A percentile compares a stretch with the other conserved stretches of the same genome.
These are phyloP conservation scores for Panorpa germanica DNA, from an alignment of 2,888 invertebrate genomes.

Conservation along the genomic window DNA sequence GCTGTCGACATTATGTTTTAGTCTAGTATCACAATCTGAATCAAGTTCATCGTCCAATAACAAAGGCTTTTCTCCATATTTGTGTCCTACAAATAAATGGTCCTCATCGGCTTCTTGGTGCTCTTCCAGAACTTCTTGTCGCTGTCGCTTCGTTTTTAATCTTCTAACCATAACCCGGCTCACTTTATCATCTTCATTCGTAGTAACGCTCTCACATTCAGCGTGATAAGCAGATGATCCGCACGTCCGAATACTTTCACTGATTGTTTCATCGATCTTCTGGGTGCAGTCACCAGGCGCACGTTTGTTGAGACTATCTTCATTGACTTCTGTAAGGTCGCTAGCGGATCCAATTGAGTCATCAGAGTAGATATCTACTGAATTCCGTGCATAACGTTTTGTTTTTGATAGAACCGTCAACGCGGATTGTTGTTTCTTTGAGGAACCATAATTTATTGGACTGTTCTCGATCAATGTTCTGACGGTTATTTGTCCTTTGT, in stretches of 20 bases:
- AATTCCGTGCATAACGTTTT: no score
- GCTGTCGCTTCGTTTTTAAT: constrained; percentile 27
- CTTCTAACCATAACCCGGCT: constrained; percentile 29
- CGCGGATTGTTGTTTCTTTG: constrained; percentile 8
- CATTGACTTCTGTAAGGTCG: constrained; percentile 38
- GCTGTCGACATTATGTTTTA: constrained; percentile 14
- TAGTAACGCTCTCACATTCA: constrained; percentile 49
- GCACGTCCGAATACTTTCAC: constrained; percentile 43
- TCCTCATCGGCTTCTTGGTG: constrained; percentile 28
- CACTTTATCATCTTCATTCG: constrained; percentile 34
- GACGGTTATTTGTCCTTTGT: constrained; percentile 21
- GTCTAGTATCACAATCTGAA: constrained; percentile 29
- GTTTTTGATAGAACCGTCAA: constrained; percentile 12
- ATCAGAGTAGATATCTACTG: constrained; percentile 31
- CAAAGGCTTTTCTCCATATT: constrained; percentile 55
- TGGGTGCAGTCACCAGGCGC: constrained; percentile 19
- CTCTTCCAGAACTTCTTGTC: constrained; percentile 22
- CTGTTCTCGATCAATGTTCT: constrained; percentile 18
- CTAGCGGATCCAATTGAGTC: constrained; percentile 56
- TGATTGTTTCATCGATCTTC: constrained; percentile 30
- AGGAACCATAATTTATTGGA: no score
- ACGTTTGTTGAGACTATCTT: constrained; percentile 22
- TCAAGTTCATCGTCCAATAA: constrained; percentile 62
- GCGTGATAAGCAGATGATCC: constrained; percentile 52
- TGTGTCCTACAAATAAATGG: constrained; percentile 48